These are phyloP conservation scores for Struthio camelus DNA, from an alignment of 2,113 vertebrate species.

Conservation along the genomic window DNA sequence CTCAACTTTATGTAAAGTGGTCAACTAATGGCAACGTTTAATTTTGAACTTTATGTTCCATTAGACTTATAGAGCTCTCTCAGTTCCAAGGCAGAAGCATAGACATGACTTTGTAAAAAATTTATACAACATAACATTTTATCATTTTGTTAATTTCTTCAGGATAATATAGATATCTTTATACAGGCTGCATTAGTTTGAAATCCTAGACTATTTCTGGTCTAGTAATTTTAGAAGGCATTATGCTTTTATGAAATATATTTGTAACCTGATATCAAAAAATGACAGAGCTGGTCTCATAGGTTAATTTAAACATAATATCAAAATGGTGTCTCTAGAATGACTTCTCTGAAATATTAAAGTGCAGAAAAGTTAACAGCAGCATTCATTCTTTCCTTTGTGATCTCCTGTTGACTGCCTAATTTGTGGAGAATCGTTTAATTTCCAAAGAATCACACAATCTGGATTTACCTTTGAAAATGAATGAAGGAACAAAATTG, in stretches of 20 bases:
- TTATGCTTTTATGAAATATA: conserved; percentile 67
- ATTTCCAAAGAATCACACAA: conserved; percentile 6
- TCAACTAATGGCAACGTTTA: conserved; percentile 51
- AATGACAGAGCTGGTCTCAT: conserved; percentile 35
- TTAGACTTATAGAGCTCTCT: conserved; percentile 47
- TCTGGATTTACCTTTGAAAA: conserved; percentile 7
- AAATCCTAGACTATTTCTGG: conserved; percentile 55
- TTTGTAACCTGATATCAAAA: conserved; percentile 52
- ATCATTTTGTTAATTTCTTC: conserved; percentile 68
- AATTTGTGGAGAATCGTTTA: conserved; percentile 17
- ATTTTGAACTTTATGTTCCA: conserved; percentile 30
- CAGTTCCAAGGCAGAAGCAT: conserved; percentile 43
- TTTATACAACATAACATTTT: conserved; percentile 55
- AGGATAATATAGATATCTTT: conserved; percentile 34
- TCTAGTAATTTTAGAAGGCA: conserved; percentile 58
- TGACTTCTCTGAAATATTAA: conserved; percentile 52
- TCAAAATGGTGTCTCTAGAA: conserved; percentile 43
- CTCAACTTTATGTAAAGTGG: conserved; percentile 43
- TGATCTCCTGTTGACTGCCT: background rate
- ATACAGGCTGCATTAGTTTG: conserved; percentile 3
- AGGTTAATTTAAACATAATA: conserved; percentile 36
- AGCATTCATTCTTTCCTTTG: background rate
- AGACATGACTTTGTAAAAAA: conserved; percentile 54
- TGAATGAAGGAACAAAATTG: background rate
- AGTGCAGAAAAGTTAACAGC: background rate